Percentiles rank a stretch among this genome's conserved stretches.
phyloP scores from a whole-genome alignment of 2,888 invertebrate species.

The Drosophila mercatorum region DNA sequence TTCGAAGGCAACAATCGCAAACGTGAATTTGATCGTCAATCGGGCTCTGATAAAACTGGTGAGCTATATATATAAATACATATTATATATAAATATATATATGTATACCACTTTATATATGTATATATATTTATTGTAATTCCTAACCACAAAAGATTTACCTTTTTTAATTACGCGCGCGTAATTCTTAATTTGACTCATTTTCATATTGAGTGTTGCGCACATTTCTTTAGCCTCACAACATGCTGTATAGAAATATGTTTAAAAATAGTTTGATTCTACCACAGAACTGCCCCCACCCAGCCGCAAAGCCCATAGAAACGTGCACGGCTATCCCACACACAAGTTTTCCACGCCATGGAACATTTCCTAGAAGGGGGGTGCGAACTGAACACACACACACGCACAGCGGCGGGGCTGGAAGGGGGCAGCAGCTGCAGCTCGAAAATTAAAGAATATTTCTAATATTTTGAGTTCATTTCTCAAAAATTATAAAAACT shows the following conservation, averaged over 20 bases:
- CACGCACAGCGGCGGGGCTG: background rate
- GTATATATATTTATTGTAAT: background rate
- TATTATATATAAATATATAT: background rate
- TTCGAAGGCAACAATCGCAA: slow-evolving; percentile 86
- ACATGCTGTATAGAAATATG: slow-evolving; percentile 56
- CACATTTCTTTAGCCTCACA: slow-evolving; percentile 45
- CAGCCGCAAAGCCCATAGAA: background rate
- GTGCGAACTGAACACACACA: background rate
- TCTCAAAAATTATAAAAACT: background rate
- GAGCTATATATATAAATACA: slow-evolving; percentile 23
- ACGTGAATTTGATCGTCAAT: slow-evolving; percentile 97
- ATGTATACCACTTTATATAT: background rate
- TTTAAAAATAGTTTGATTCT: slow-evolving; percentile 71
- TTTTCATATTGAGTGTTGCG: slow-evolving; percentile 31
- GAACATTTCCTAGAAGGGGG: slow-evolving; percentile 33
- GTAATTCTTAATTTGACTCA: background rate
- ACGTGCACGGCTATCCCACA: slow-evolving; percentile 37
- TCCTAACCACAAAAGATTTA: slow-evolving; percentile 28
- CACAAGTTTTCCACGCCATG: slow-evolving; percentile 52
- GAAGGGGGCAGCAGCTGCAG: background rate
- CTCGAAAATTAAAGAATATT: background rate
- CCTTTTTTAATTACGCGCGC: background rate
- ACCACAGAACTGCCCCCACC: slow-evolving; percentile 18
- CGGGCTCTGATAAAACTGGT: slow-evolving; percentile 97
- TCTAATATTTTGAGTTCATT: too few species aligned